These are phyloP conservation scores for Alsophila aescularia DNA, from an alignment of 2,888 invertebrate species.

Conservation along the genomic window DNA sequence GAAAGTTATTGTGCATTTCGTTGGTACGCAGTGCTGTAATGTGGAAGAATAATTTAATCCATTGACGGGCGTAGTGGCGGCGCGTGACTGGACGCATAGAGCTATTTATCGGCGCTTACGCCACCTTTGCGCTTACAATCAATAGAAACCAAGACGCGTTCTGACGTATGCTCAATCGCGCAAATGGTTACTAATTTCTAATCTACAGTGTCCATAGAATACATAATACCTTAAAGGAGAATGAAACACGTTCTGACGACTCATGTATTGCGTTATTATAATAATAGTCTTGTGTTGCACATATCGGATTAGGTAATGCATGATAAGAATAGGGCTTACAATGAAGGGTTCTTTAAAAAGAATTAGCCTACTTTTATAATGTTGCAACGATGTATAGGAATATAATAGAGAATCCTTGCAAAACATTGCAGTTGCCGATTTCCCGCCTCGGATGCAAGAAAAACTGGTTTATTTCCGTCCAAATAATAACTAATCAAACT, in stretches of 20 bases:
- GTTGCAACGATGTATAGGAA: neutral
- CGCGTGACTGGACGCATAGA: slow-evolving; percentile 63
- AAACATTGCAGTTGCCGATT: too few relatives aligned
- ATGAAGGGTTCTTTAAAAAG: neutral
- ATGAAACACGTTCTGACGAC: neutral
- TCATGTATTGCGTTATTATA: neutral
- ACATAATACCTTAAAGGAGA: neutral
- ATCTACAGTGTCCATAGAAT: neutral
- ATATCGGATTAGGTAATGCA: slow-evolving; percentile 1
- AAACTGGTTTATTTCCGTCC: too few relatives aligned
- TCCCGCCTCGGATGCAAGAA: too few relatives aligned
- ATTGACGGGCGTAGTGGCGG: slow-evolving; percentile 60
- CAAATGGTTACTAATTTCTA: slow-evolving; percentile 3
- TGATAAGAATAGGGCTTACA: neutral
- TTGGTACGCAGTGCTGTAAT: slow-evolving; percentile 39
- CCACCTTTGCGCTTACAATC: slow-evolving; percentile 25
- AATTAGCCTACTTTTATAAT: neutral
- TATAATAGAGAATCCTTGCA: too few relatives aligned
- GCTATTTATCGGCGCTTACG: slow-evolving; percentile 39
- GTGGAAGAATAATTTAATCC: slow-evolving; percentile 59
- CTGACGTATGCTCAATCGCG: slow-evolving; percentile 2
- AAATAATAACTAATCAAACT: too few relatives aligned
- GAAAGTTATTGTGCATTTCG: slow-evolving; percentile 65
- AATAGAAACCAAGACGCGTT: slow-evolving; percentile 35
- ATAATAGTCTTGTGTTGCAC: neutral